phyloP scores from a whole-genome alignment of 2,888 invertebrate species.

The Acleris laterana region DNA sequence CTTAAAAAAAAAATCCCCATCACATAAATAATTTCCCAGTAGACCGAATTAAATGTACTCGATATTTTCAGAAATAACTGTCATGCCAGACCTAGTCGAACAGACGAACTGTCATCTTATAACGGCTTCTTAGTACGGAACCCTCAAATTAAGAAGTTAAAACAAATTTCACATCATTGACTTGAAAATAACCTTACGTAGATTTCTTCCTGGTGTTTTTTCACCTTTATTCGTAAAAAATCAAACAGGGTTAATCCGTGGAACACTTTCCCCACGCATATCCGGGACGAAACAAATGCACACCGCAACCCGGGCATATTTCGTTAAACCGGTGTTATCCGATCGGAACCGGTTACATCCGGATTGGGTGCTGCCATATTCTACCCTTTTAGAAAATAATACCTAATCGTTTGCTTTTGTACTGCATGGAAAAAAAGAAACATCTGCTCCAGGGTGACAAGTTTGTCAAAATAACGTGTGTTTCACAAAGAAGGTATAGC shows the following conservation, averaged over 20 bases:
- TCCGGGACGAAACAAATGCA: constrained; percentile 1
- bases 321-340: constrained; percentile 10
- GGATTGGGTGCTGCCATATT: not conserved
- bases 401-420: not conserved
- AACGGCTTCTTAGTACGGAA: too few species aligned
- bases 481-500: too few species aligned
- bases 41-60: too few species aligned
- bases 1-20: too few species aligned
- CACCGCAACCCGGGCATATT: constrained; percentile 13
- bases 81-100: too few species aligned
- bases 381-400: not conserved
- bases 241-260: not conserved
- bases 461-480: too few species aligned
- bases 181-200: not conserved
- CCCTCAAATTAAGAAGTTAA: too few species aligned
- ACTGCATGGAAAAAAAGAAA: not conserved
- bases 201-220: not conserved
- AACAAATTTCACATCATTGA: too few species aligned
- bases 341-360: constrained; percentile 7
- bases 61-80: too few species aligned
- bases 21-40: too few species aligned
- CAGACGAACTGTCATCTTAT: too few species aligned
- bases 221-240: not conserved
- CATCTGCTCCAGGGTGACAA: too few species aligned
- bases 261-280: not conserved